Conservation (phyloP, 2,113 vertebrate genomes). For the Brachyistius frenatus region DNA sequence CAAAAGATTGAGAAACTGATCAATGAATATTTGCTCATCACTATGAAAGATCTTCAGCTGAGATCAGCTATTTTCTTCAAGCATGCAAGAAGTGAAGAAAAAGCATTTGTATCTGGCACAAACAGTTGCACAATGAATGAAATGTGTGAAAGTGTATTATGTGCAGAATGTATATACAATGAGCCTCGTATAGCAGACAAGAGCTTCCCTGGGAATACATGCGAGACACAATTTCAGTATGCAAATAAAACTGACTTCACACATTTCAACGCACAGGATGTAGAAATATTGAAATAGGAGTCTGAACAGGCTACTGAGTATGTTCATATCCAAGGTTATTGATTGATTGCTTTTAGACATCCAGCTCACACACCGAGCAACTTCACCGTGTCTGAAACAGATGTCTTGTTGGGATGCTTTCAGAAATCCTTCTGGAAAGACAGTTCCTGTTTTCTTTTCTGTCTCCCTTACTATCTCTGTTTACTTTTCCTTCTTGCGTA, state of each 20-base stretch:
- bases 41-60: slow-evolving; percentile 43
- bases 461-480: neutral
- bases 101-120: slow-evolving; percentile 27
- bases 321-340: slow-evolving; percentile 7
- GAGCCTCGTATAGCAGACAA: slow-evolving; percentile 5
- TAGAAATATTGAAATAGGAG: no score
- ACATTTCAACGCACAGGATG: neutral
- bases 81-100: slow-evolving; percentile 23
- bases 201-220: slow-evolving; percentile 11
- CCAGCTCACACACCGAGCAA: neutral
- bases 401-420: slow-evolving; percentile 6
- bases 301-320: no score
- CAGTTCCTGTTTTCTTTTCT: neutral
- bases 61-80: slow-evolving; percentile 52
- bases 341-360: slow-evolving; percentile 26
- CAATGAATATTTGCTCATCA: slow-evolving; percentile 62
- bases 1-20: slow-evolving; percentile 51
- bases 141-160: slow-evolving; percentile 34
- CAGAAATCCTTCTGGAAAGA: neutral
- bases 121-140: neutral
- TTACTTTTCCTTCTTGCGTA: neutral
- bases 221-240: slow-evolving; percentile 25
- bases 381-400: neutral
- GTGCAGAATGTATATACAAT: slow-evolving; percentile 38
- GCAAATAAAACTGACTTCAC: slow-evolving; percentile 16